A percentile compares a stretch with the other conserved stretches of the same genome.
These are phyloP conservation scores for Rhynchomys soricoides DNA, from an alignment of 2,113 vertebrate genomes.

Conservation along the genomic window DNA sequence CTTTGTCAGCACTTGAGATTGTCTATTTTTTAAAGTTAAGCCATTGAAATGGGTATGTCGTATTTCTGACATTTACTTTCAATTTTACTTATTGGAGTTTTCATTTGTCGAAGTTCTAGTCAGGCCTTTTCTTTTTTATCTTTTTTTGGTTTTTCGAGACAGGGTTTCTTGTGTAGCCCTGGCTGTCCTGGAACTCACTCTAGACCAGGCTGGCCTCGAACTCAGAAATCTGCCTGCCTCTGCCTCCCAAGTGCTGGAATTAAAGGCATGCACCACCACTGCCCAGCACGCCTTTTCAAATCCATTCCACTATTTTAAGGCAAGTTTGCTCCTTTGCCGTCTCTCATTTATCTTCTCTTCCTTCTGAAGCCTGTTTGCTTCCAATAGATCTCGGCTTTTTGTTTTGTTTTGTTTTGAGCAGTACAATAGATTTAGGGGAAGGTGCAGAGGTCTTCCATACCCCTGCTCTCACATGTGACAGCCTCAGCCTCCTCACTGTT, in stretches of 20 bases:
- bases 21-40: not conserved
- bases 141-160: no score
- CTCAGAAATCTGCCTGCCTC: no score
- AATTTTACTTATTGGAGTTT: not conserved
- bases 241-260: no score
- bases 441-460: not conserved
- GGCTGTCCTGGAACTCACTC: no score
- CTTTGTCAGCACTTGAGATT: not conserved
- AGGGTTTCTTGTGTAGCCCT: no score
- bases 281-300: not conserved
- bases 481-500: no score
- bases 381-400: not conserved
- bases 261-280: no score
- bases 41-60: not conserved
- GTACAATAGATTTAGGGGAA: not conserved
- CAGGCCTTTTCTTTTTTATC: no score
- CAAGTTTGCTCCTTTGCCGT: no score
- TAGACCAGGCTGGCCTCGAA: no score
- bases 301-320: not conserved
- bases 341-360: not conserved
- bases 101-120: not conserved
- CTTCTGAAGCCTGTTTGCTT: not conserved
- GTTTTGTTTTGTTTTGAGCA: no score
- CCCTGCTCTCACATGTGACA: not conserved
- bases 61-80: not conserved